Evolutionary conservation across 2,888 invertebrate genomes (phyloP).

Genomic region (Oasisia sp.): DNA sequence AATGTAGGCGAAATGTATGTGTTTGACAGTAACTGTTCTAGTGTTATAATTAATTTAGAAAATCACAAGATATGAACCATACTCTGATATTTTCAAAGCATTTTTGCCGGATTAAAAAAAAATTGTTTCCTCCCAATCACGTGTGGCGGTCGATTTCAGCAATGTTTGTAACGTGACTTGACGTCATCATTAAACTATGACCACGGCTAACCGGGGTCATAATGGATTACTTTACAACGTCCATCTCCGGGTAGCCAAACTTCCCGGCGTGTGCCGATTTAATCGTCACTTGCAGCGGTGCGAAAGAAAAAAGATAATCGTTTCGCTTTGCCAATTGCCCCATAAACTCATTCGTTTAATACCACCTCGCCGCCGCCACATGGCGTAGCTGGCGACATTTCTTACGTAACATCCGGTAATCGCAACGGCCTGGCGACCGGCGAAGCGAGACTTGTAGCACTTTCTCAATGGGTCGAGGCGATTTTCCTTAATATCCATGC

Average conservation of each 20-base stretch:
- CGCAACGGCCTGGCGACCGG: neutral
- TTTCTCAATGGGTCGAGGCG: neutral
- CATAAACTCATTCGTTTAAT: constrained; percentile 3
- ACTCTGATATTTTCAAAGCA: too few species aligned
- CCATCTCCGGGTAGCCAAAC: neutral
- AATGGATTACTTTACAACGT: neutral
- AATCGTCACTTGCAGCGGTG: neutral
- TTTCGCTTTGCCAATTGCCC: constrained; percentile 13
- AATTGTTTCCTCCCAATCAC: too few species aligned
- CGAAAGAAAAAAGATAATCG: constrained; percentile 11
- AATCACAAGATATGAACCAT: too few species aligned
- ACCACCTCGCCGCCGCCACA: neutral
- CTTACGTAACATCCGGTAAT: constrained; percentile 1
- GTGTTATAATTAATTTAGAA: too few species aligned
- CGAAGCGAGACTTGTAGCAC: neutral
- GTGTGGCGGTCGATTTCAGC: too few species aligned
- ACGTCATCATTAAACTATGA: neutral
- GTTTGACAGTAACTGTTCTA: too few species aligned
- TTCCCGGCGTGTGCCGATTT: constrained; percentile 4
- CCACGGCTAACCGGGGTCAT: neutral
- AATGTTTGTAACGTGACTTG: too few species aligned
- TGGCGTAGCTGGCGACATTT: neutral
- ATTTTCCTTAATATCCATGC: neutral
- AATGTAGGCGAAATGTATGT: too few species aligned
- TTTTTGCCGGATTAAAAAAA: too few species aligned